Evolutionary conservation across 2,113 vertebrate genomes (phyloP), one percentile per base, ranked within the genome.

Genomic region (Phyllostomus hastatus): DNA sequence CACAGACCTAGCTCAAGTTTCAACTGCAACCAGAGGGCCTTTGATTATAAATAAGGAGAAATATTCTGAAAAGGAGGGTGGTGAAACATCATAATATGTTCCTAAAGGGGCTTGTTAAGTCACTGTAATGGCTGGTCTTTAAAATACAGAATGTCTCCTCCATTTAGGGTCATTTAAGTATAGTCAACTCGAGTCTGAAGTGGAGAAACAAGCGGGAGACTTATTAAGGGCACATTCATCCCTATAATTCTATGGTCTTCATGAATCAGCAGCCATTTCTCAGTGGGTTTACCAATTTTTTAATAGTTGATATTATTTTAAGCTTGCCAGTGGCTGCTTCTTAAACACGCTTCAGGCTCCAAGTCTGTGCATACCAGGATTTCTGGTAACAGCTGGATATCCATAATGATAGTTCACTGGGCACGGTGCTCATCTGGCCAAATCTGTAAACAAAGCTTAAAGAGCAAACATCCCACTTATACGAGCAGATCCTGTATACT

Each of bases 331-430:
- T 96, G 94, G 90, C 90, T 96, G 93, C 82, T 96, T 98, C 97
- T 97, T 93, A 97, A 98, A 96, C 91, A 87, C 10, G 12, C 96
- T 98, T 88, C 93, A 95, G 97, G 93, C 92, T 97, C 95, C 82
- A 70, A 97, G 97, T 90, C 96, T 97, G 78, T 97, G 97, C 97
- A 97, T 98, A 98, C 95, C 94, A 97, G 89, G 76, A 95, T 98
- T 98, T 98, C 97, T 98, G 88, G 85, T 97, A 98, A 98, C 97
- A 98, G 98, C 98, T 98, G 98, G 98, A 98, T 98, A 98, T 97
- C 96, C 96, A 96, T 98, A 98, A 98, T 98, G 98, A 98, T 97
- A 98, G 98, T 98, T 98, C 97, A 98, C 86, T 88, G 98, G 96
- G 97, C 98, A 98, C 69, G 96, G 95, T 67, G 92, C 96, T 98